Percentiles rank a stretch among this genome's conserved stretches.
phyloP scores from a whole-genome alignment of 30 jellyfish, hydroid and myxozoan genomes.

The Nemopilema nomurai region DNA sequence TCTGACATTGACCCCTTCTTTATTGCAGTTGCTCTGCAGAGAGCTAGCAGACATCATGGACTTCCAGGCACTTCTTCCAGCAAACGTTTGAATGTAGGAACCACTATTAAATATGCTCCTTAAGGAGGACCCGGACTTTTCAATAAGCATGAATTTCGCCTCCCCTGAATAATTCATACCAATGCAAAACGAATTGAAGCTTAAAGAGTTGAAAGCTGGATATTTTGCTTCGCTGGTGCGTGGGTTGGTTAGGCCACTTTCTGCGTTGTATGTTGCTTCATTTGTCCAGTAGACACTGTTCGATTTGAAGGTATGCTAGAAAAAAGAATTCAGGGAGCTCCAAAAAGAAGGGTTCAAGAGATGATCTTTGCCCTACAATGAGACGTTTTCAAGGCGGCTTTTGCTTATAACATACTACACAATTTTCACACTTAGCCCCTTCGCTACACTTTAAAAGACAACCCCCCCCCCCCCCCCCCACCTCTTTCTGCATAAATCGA shows the following conservation, averaged over 20 bases:
- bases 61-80: slow-evolving; percentile 23
- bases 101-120: neutral
- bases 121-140: slow-evolving; percentile 1
- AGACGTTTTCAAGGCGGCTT: too few species aligned
- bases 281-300: slow-evolving; percentile 11
- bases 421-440: too few species aligned
- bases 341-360: too few species aligned
- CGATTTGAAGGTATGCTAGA: slow-evolving; percentile 16
- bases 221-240: slow-evolving; percentile 23
- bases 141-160: slow-evolving; percentile 6
- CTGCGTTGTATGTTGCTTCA: neutral
- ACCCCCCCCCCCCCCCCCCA: too few species aligned
- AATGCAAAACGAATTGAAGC: slow-evolving; percentile 18
- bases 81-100: neutral
- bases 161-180: slow-evolving; percentile 15
- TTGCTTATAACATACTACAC: too few species aligned
- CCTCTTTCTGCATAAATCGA: too few species aligned
- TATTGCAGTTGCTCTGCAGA: slow-evolving; percentile 20
- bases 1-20: slow-evolving; percentile 48
- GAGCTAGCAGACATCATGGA: slow-evolving; percentile 23
- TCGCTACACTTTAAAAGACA: too few species aligned
- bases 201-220: slow-evolving; percentile 7
- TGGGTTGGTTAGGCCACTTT: slow-evolving; percentile 16
- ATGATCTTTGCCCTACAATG: too few species aligned
- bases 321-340: too few species aligned